Evolutionary conservation across 1,140 invertebrate species (phyloP).

Genomic region (Saccostrea glomerata): DNA sequence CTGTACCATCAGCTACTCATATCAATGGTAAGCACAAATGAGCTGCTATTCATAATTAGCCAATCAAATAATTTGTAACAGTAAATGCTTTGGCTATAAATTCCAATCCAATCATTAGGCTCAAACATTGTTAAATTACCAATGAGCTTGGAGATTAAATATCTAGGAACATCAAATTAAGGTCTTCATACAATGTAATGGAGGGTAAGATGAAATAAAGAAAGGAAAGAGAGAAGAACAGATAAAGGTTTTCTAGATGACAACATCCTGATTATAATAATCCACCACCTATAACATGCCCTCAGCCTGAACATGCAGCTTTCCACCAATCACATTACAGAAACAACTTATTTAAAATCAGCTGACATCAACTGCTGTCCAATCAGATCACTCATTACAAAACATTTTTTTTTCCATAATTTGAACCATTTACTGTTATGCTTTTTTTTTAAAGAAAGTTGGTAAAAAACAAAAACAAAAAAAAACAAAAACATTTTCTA

Average conservation of each 20-base stretch:
- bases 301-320: constrained; percentile 4
- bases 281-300: constrained; percentile 26
- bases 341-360: neutral
- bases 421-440: neutral
- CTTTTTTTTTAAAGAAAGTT: neutral
- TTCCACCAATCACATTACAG: constrained; percentile 31
- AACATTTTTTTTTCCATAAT: neutral
- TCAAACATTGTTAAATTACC: too few species aligned
- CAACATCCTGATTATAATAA: neutral
- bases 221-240: neutral
- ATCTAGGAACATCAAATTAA: neutral
- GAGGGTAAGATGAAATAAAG: neutral
- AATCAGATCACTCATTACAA: neutral
- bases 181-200: neutral
- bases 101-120: too few species aligned
- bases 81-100: too few species aligned
- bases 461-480: neutral
- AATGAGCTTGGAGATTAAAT: too few species aligned
- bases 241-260: neutral
- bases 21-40: too few species aligned
- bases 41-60: neutral
- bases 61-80: neutral
- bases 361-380: neutral
- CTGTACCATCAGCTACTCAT: too few species aligned
- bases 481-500: too few species aligned